Percentiles rank a stretch among this genome's conserved stretches.
phyloP scores from a whole-genome alignment of 2,113 vertebrate species.

The Rhabdomys dilectus region DNA sequence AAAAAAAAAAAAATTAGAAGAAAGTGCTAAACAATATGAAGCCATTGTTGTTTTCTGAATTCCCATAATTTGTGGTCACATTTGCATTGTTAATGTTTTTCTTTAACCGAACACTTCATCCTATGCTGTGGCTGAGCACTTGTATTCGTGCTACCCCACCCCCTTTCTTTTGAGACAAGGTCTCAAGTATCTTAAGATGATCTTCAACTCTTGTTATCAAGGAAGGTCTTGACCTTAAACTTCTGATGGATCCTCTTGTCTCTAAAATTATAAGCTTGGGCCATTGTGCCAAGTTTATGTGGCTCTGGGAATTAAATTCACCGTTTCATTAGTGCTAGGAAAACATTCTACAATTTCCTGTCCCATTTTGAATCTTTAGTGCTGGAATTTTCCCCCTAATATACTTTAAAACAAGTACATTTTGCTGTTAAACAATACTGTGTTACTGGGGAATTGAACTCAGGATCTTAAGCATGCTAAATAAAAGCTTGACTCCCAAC shows the following conservation, averaged over 20 bases:
- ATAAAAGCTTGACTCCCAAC: background rate
- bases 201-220: background rate
- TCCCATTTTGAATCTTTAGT: background rate
- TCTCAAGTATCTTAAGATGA: background rate
- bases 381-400: background rate
- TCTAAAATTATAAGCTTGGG: background rate
- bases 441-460: background rate
- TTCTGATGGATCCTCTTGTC: background rate
- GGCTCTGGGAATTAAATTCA: too few species aligned
- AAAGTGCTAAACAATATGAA: slow-evolving; percentile 7
- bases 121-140: background rate
- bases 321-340: background rate
- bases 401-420: background rate
- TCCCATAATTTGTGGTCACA: background rate
- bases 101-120: background rate
- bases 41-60: background rate
- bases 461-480: background rate
- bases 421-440: background rate
- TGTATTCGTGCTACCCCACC: background rate
- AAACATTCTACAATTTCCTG: background rate
- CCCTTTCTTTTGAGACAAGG: background rate
- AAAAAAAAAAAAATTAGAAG: too few species aligned
- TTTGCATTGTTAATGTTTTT: background rate
- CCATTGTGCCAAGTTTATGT: background rate
- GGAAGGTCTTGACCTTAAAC: background rate